Evolutionary conservation across 2,113 vertebrate species (phyloP).

Genomic region (Romanogobio albipinnatus): DNA sequence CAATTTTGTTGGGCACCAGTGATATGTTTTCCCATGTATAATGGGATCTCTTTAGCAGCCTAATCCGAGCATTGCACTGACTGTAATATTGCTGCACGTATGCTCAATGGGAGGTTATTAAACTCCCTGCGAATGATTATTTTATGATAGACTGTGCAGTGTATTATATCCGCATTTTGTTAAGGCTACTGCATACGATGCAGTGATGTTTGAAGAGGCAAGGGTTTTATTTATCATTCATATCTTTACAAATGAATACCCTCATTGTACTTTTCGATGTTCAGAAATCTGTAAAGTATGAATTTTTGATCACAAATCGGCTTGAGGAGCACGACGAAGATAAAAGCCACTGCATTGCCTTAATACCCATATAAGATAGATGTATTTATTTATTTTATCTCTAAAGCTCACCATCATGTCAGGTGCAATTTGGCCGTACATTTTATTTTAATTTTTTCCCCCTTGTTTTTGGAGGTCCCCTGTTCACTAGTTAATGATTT

Average conservation of each 20-base stretch:
- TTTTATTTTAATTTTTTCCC: constrained; percentile 20
- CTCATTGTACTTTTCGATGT: constrained; percentile 59
- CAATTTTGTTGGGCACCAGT: constrained; percentile 66
- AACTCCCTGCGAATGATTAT: constrained; percentile 34
- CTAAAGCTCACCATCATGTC: constrained; percentile 44
- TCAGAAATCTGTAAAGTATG: constrained; percentile 60
- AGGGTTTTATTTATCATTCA: constrained; percentile 55
- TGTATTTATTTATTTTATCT: constrained; percentile 77
- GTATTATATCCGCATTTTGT: constrained; percentile 17
- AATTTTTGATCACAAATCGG: constrained; percentile 38
- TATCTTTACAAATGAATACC: constrained; percentile 63
- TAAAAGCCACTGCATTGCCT: constrained; percentile 79
- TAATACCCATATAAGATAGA: constrained; percentile 69
- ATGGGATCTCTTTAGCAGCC: constrained; percentile 66
- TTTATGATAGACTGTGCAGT: constrained; percentile 18
- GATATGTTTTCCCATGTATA: constrained; percentile 39
- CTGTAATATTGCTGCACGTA: constrained; percentile 51
- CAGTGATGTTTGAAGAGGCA: constrained; percentile 48
- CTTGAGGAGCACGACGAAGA: constrained; percentile 60
- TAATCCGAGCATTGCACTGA: constrained; percentile 71
- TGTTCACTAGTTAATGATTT: neutral
- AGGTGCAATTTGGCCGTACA: constrained; percentile 49
- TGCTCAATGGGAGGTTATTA: constrained; percentile 43
- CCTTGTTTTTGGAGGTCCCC: neutral
- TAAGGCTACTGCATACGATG: constrained; percentile 33